Evolutionary conservation across 1,140 invertebrate genomes (phyloP), one percentile per base, ranked within the genome.

Genomic region (Potamilus streckersoni): DNA sequence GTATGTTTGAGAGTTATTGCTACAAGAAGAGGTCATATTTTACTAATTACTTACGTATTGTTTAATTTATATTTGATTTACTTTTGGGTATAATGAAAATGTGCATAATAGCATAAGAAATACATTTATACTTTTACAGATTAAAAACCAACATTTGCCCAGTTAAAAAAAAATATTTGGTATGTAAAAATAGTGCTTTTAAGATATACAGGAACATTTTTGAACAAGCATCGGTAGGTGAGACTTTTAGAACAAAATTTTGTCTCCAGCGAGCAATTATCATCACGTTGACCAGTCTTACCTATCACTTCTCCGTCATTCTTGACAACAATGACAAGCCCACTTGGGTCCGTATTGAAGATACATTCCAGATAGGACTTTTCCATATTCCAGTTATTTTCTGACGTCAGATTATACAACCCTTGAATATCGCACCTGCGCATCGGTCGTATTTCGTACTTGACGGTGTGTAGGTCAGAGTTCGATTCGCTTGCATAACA

Each of bases 351-450:
- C 0, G 80, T 83, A 68, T 82, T 79, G 63, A 83, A 83, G 17
- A 83, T 74, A 78, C 80, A 82, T 59, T 83, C 78, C 23, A 83
- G 68, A 60, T 83, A 83, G 2, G 76, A 73, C 59, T 69, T 82
- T 56, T 83, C 82, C 82, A 83, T 83, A 61, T 83, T 83, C 82
- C 82, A 83, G 15, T 78, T 69, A 58, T 80, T 82, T 15, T 72
- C 79, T 4, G 79, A 19, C n/a, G 79, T 71, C 2, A 83, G 74
- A 16, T 77, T 73, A 66, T 83, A 80, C 23, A 83, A 63, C 23
- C 79, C 71, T 38, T 79, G 76, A 6, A 83, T 79, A 65, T 83
- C 82, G 15, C 71, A 71, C 16, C 80, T 65, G 38, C 74, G 69
- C 82, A 83, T 83, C 1, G 67, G 68, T 17, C 82, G 79, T 3